Conservation (phyloP, 2,113 vertebrate species). For the Polyodon spathula region DNA sequence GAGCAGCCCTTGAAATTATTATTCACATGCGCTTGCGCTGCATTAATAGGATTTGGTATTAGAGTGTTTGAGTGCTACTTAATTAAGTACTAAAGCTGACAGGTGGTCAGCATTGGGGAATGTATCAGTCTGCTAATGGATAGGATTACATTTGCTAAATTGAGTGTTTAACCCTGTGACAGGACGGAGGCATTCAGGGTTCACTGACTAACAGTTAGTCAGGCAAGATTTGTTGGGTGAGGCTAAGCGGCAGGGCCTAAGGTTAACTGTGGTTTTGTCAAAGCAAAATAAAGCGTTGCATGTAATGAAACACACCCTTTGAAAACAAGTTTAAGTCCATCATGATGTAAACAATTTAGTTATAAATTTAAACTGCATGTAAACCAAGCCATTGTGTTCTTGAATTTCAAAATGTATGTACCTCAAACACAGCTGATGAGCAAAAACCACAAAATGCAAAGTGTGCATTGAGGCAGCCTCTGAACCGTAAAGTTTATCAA, state of each 20-base stretch:
- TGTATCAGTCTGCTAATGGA: constrained; percentile 25
- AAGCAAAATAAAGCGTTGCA: not conserved
- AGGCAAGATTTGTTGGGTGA: no score
- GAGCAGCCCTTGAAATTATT: not conserved
- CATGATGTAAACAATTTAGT: not conserved
- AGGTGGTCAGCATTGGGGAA: constrained; percentile 12
- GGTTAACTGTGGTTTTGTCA: no score
- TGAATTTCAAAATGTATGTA: not conserved
- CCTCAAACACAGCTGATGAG: no score
- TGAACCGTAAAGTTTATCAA: no score
- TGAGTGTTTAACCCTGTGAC: constrained; percentile 19
- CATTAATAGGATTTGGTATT: constrained; percentile 10
- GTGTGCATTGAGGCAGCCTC: no score
- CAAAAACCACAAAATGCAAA: no score
- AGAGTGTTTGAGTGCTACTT: constrained; percentile 14
- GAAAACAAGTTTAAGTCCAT: not conserved
- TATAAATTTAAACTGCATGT: not conserved
- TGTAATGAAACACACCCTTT: not conserved
- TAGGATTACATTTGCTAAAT: constrained; percentile 22
- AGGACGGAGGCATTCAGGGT: constrained; percentile 5
- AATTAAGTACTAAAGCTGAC: constrained; percentile 19
- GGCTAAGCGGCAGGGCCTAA: no score
- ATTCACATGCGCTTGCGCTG: not conserved
- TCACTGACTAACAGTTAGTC: no score
- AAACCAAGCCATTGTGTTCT: not conserved